Evolutionary conservation across 2,797 vertebrate genomes (phyloP).

Genomic region (Urosaurus nigricauda): DNA sequence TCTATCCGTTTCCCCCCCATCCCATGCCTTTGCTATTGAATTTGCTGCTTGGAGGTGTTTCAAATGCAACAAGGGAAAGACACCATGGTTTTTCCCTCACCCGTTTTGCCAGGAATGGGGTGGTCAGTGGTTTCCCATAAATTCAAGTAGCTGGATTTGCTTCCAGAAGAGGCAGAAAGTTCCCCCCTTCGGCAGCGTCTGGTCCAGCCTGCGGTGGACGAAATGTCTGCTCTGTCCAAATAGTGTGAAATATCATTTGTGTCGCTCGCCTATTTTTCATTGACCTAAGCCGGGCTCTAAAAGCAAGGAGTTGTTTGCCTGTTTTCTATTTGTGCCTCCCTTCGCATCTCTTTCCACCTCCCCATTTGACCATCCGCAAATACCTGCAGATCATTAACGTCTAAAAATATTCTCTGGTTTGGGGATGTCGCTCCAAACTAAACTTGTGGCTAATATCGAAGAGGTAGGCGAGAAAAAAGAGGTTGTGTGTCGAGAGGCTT

Average conservation of each 20-base stretch:
- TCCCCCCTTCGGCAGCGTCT: constrained; percentile 1
- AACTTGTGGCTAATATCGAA: constrained; percentile 12
- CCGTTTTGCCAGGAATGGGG: constrained; percentile 16
- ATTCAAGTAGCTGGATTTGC: neutral
- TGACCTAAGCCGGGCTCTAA: neutral
- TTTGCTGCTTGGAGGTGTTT: constrained; percentile 8
- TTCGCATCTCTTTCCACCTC: constrained; percentile 11
- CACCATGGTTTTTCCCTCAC: neutral
- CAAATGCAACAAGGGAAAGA: constrained; percentile 15
- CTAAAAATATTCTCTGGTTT: constrained; percentile 38
- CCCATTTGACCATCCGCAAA: constrained; percentile 15
- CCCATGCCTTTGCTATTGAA: neutral
- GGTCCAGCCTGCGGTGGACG: neutral
- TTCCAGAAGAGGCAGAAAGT: constrained; percentile 22
- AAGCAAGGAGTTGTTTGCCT: constrained; percentile 3
- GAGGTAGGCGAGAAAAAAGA: constrained; percentile 16
- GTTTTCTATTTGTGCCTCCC: constrained; percentile 2
- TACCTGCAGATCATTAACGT: neutral
- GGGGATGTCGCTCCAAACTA: neutral
- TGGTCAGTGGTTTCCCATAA: constrained; percentile 24
- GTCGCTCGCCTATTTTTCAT: neutral
- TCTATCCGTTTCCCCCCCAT: too few species aligned
- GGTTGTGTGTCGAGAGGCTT: neutral
- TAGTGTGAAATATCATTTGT: constrained; percentile 6
- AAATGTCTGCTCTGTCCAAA: neutral